These are phyloP conservation scores for Gryllus bimaculatus DNA, from an alignment of 1,140 invertebrate species.

Conservation along the genomic window DNA sequence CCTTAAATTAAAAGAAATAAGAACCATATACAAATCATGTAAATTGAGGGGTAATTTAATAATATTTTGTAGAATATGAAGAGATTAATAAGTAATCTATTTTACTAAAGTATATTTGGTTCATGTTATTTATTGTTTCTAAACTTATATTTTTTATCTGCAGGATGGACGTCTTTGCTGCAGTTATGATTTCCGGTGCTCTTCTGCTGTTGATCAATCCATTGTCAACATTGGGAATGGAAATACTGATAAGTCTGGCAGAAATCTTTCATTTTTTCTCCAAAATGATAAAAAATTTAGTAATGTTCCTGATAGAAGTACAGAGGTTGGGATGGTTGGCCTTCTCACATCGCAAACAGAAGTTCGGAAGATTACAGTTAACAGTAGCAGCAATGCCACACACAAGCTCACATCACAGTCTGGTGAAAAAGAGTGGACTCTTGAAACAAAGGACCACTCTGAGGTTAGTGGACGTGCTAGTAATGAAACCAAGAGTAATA, in stretches of 20 bases:
- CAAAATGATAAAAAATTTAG: background rate
- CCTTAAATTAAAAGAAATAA: too few species aligned
- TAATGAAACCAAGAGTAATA: slow-evolving; percentile 1
- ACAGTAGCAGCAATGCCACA: background rate
- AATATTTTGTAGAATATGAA: too few species aligned
- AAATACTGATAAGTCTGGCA: slow-evolving; percentile 10
- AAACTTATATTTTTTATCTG: slow-evolving; percentile 26
- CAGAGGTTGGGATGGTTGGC: background rate
- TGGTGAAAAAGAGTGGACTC: background rate
- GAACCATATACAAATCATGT: too few species aligned
- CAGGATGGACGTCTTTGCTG: slow-evolving; percentile 51
- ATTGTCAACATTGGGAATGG: slow-evolving; percentile 7
- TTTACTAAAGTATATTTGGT: too few species aligned
- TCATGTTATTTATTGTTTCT: background rate
- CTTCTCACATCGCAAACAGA: slow-evolving; percentile 18
- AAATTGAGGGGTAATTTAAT: too few species aligned
- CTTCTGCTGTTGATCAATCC: slow-evolving; percentile 27
- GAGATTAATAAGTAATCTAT: too few species aligned
- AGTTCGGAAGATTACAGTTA: slow-evolving; percentile 16
- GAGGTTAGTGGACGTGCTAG: slow-evolving; percentile 9
- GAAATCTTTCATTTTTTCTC: background rate
- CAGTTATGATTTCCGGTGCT: slow-evolving; percentile 49
- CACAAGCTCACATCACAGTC: background rate
- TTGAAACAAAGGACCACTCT: background rate
- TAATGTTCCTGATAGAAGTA: slow-evolving; percentile 8